A percentile compares a stretch with the other conserved stretches of the same genome.
Conservation (phyloP, 2,888 invertebrate genomes). For the Drosophila nigritarsus region DNA sequence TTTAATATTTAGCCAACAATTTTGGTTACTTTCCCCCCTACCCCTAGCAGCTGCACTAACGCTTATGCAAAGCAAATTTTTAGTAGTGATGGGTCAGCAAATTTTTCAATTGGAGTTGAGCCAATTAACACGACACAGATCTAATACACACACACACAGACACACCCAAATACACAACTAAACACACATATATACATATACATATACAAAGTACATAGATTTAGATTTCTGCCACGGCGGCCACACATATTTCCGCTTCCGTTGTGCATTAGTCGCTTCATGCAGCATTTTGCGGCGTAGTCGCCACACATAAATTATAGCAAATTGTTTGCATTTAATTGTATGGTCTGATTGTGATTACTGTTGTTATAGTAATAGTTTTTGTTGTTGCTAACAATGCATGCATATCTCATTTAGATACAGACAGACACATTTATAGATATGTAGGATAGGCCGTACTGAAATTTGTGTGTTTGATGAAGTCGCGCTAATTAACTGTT, state of each 20-base stretch:
- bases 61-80: conserved; percentile 57
- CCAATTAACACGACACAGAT: conserved; percentile 47
- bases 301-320: conserved; percentile 75
- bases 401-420: conserved; percentile 53
- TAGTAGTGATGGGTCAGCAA: conserved; percentile 50
- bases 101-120: conserved; percentile 46
- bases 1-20: not conserved
- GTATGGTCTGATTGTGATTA: conserved; percentile 47
- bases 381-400: conserved; percentile 33
- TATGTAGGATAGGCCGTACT: conserved; percentile 10
- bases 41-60: not conserved
- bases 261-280: conserved; percentile 71
- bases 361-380: conserved; percentile 16
- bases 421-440: conserved; percentile 8
- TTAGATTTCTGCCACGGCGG: conserved; percentile 37
- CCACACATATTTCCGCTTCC: conserved; percentile 79
- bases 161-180: not conserved
- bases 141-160: conserved; percentile 7
- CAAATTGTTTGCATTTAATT: conserved; percentile 81
- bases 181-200: not conserved
- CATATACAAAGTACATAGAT: conserved; percentile 1
- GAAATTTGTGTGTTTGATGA: conserved; percentile 52
- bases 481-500: conserved; percentile 75
- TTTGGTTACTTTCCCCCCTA: conserved; percentile 1
- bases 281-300: conserved; percentile 54